phyloP scores from a whole-genome alignment of 2,113 vertebrate genomes.

The Pholis gunnellus region DNA sequence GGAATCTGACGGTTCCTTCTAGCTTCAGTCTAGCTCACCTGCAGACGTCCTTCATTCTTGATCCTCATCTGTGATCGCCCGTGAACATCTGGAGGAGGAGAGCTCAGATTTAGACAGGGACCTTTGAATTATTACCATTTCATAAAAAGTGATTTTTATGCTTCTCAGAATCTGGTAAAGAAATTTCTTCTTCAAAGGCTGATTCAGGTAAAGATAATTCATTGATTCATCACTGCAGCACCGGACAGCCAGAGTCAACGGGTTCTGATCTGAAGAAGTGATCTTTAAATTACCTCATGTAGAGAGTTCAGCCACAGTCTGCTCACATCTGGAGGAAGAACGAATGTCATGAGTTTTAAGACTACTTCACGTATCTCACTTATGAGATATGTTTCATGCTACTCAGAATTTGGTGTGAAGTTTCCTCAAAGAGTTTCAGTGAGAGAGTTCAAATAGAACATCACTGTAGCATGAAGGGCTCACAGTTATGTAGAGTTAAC shows the following conservation, averaged over 20 bases:
- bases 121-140: too few species aligned
- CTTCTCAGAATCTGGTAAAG: conserved; percentile 86
- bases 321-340: neutral
- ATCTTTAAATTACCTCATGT: conserved; percentile 23
- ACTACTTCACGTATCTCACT: accelerated
- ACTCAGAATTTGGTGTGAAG: conserved; percentile 61
- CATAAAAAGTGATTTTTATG: neutral
- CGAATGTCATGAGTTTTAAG: neutral
- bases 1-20: neutral
- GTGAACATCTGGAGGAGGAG: neutral
- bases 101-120: neutral
- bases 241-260: neutral
- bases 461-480: conserved; percentile 67
- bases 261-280: neutral
- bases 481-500: too few species aligned
- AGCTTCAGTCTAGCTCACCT: conserved; percentile 3
- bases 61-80: neutral
- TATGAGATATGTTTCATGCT: neutral
- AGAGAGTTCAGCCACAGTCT: accelerated
- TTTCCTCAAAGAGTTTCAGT: conserved; percentile 69
- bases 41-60: accelerated
- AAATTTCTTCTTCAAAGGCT: conserved; percentile 85
- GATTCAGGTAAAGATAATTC: conserved; percentile 92
- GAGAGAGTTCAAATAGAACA: conserved; percentile 80
- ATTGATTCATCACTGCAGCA: conserved; percentile 84